phyloP scores from a whole-genome alignment of 2,113 vertebrate genomes.

The Strix aluco region DNA sequence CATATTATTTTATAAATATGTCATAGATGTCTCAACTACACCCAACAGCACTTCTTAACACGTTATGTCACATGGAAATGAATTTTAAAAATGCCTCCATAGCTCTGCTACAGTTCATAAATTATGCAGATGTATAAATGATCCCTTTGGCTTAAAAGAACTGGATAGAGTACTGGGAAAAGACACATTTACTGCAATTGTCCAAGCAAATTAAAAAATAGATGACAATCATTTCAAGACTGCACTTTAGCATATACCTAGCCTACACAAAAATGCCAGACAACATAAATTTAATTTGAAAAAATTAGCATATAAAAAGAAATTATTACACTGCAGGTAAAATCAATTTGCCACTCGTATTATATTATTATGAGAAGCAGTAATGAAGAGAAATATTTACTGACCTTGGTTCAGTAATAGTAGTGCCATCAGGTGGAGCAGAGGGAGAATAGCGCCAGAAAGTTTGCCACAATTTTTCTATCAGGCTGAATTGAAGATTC shows the following conservation, averaged over 20 bases:
- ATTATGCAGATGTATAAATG: constrained; percentile 33
- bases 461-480: constrained; percentile 87
- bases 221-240: background rate
- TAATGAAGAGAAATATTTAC: constrained; percentile 13
- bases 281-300: background rate
- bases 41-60: background rate
- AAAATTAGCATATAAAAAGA: constrained; percentile 16
- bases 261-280: background rate
- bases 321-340: constrained; percentile 48
- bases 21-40: constrained; percentile 59
- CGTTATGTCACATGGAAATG: background rate
- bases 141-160: background rate
- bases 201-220: constrained; percentile 11
- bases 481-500: constrained; percentile 86
- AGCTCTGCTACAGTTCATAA: background rate
- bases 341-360: background rate
- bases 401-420: constrained; percentile 80
- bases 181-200: background rate
- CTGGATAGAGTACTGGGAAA: background rate
- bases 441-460: constrained; percentile 87
- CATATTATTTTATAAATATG: constrained; percentile 39
- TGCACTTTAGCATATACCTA: background rate
- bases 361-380: background rate
- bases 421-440: constrained; percentile 79
- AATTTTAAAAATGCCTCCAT: background rate